phyloP scores from a whole-genome alignment of 2,888 invertebrate species.

The Dione vanillae region DNA sequence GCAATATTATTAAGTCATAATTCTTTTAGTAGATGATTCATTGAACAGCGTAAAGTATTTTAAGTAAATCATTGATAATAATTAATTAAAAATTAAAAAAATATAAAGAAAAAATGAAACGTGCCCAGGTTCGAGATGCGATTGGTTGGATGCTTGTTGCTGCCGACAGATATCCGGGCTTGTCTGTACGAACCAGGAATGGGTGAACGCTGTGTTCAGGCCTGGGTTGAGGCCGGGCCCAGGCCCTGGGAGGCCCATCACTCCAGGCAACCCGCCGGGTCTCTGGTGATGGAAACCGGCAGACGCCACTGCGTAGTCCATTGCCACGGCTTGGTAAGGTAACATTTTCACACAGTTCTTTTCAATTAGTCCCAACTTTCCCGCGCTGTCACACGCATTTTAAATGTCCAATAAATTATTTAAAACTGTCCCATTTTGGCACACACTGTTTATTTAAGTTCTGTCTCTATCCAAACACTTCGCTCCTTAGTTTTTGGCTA shows the following conservation, averaged over 20 bases:
- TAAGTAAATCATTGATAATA: constrained; percentile 39
- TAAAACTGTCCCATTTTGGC: constrained; percentile 54
- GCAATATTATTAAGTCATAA: neutral
- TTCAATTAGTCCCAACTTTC: constrained; percentile 50
- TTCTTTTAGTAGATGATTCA: neutral
- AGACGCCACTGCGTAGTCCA: constrained; percentile 90
- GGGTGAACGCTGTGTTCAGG: constrained; percentile 91
- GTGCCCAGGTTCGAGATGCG: constrained; percentile 97
- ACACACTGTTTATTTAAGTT: constrained; percentile 38
- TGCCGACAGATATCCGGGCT: constrained; percentile 96
- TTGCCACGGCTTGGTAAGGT: constrained; percentile 94
- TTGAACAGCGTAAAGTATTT: neutral
- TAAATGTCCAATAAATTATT: constrained; percentile 45
- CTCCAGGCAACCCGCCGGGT: constrained; percentile 80
- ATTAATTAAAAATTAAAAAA: constrained; percentile 72
- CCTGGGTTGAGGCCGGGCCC: constrained; percentile 79
- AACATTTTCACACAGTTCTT: constrained; percentile 85
- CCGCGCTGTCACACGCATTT: constrained; percentile 62
- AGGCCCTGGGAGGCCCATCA: constrained; percentile 84
- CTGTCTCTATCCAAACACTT: constrained; percentile 40
- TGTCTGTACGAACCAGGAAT: constrained; percentile 96
- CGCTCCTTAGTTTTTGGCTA: constrained; percentile 37
- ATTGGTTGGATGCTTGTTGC: constrained; percentile 89
- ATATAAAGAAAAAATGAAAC: constrained; percentile 85
- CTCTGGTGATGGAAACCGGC: constrained; percentile 82